Evolutionary conservation across 1,140 invertebrate species (phyloP).

Genomic region (Achroia grisella): DNA sequence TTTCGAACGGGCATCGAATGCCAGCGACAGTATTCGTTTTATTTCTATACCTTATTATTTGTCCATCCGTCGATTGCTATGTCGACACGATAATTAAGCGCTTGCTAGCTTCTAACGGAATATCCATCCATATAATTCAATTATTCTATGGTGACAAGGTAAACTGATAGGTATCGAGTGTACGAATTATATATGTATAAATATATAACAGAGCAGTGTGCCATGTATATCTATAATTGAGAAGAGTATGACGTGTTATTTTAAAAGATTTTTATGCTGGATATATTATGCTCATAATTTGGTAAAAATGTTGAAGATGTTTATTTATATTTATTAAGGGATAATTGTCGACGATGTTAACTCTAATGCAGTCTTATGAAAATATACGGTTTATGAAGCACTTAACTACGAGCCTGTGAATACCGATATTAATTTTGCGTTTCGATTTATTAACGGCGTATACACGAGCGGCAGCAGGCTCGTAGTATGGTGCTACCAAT

Average conservation of each 20-base stretch:
- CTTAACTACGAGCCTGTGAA: slow-evolving; percentile 1
- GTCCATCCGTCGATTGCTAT: slow-evolving; percentile 52
- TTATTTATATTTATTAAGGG: slow-evolving; percentile 64
- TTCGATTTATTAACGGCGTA: too few species aligned
- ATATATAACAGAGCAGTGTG: slow-evolving; percentile 67
- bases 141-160: slow-evolving; percentile 72
- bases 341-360: slow-evolving; percentile 40
- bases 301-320: slow-evolving; percentile 65
- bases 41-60: slow-evolving; percentile 22
- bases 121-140: slow-evolving; percentile 73
- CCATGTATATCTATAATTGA: slow-evolving; percentile 66
- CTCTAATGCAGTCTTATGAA: slow-evolving; percentile 36
- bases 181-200: slow-evolving; percentile 55
- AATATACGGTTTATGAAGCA: slow-evolving; percentile 14
- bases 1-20: slow-evolving; percentile 39
- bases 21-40: slow-evolving; percentile 29
- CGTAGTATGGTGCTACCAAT: too few species aligned
- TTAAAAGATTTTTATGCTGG: slow-evolving; percentile 69
- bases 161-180: slow-evolving; percentile 62
- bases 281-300: slow-evolving; percentile 73
- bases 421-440: background rate
- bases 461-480: background rate
- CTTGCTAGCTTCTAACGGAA: slow-evolving; percentile 66
- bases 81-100: slow-evolving; percentile 45
- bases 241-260: slow-evolving; percentile 63